phyloP scores from a whole-genome alignment of 2,113 vertebrate genomes.

The Platysteira castanea region DNA sequence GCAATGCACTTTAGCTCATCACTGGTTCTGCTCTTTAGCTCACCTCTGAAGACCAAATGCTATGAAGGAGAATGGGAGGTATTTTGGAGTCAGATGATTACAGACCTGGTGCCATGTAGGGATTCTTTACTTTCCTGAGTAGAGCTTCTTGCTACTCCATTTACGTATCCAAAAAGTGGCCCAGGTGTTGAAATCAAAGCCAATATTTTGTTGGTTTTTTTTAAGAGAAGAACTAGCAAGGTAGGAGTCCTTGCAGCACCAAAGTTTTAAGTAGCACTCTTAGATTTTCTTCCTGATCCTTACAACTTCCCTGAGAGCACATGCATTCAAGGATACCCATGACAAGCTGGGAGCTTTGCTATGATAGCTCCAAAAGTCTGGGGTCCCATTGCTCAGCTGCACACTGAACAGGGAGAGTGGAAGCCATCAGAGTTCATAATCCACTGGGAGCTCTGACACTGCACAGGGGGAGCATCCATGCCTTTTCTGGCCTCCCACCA shows the following conservation, averaged over 20 bases:
- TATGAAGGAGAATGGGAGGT: neutral
- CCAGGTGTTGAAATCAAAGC: neutral
- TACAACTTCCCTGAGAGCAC: neutral
- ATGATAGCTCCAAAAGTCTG: neutral
- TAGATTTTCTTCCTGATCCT: neutral
- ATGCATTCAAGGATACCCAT: neutral
- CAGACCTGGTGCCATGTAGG: fast-evolving
- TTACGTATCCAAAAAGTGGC: neutral
- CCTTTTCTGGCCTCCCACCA: neutral
- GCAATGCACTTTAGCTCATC: neutral
- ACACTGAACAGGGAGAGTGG: neutral
- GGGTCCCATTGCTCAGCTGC: neutral
- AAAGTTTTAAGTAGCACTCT: neutral
- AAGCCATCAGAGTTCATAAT: neutral
- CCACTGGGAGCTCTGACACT: fast-evolving
- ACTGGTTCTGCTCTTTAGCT: neutral
- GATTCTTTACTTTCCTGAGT: neutral
- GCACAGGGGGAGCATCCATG: fast-evolving
- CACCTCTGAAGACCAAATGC: neutral
- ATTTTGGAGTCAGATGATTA: neutral
- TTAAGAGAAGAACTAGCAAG: neutral
- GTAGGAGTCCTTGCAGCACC: neutral
- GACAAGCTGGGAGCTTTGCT: neutral
- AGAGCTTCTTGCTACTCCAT: neutral
- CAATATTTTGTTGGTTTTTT: neutral